Evolutionary conservation across 2,797 vertebrate genomes (phyloP).

Genomic region (Epinephelus awoara): DNA sequence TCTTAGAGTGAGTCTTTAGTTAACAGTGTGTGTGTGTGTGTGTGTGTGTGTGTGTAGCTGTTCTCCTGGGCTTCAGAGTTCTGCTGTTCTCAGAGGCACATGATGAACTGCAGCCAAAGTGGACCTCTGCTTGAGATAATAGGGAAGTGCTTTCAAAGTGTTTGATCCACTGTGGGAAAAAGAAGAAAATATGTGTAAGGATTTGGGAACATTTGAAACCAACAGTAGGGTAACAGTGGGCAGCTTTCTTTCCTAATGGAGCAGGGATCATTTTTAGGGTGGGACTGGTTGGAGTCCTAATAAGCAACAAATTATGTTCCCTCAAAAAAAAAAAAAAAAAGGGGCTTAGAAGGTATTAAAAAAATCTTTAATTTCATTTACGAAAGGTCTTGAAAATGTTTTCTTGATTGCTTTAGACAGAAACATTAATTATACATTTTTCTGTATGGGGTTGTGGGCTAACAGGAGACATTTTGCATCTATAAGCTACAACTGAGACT

Average conservation of each 20-base stretch:
- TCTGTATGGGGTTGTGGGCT: not conserved
- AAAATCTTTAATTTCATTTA: not conserved
- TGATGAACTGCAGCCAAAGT: constrained; percentile 73
- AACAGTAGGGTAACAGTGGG: not conserved
- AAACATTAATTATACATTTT: not conserved
- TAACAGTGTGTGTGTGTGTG: constrained; percentile 40
- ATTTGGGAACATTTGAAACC: not conserved
- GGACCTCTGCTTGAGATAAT: constrained; percentile 73
- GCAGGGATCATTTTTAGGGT: not conserved
- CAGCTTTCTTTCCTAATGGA: not conserved
- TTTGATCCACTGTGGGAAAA: constrained; percentile 74
- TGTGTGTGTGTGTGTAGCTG: constrained; percentile 43
- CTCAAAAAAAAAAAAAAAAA: not conserved
- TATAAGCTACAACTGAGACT: not conserved
- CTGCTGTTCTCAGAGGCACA: constrained; percentile 70
- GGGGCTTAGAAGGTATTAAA: not conserved
- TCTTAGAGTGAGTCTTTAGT: constrained; percentile 49
- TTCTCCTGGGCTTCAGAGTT: constrained; percentile 59
- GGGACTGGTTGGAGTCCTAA: not conserved
- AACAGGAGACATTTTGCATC: no score
- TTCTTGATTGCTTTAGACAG: not conserved
- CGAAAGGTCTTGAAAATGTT: not conserved
- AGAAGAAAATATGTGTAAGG: not conserved
- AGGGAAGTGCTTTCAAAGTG: constrained; percentile 84
- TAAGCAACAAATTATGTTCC: not conserved